These are phyloP conservation scores for Eriocheir sinensis DNA, from an alignment of 1,140 invertebrate genomes.

Conservation along the genomic window DNA sequence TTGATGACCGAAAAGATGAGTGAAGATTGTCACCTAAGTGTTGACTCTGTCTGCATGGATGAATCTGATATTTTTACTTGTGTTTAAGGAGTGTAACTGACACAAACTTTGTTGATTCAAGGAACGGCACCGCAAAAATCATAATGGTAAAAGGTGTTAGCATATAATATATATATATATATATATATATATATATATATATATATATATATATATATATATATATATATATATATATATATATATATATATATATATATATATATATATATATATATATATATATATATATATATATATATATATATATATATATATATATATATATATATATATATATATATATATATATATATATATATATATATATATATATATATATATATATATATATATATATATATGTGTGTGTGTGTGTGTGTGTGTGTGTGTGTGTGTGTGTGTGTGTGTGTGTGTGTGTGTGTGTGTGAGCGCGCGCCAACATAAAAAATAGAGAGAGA, in stretches of 20 bases:
- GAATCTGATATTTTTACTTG: too few species aligned
- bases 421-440: background rate
- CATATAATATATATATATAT: conserved; percentile 20
- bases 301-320: conserved; percentile 50
- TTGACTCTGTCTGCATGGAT: too few species aligned
- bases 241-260: conserved; percentile 40
- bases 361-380: background rate
- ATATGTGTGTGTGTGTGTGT: background rate
- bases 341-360: background rate
- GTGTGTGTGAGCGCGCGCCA: background rate
- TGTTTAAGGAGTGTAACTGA: too few species aligned
- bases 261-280: conserved; percentile 46
- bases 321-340: conserved; percentile 50
- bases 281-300: conserved; percentile 50
- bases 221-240: conserved; percentile 40
- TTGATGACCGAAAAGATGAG: too few species aligned
- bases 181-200: conserved; percentile 45
- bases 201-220: conserved; percentile 43
- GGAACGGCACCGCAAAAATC: too few species aligned
- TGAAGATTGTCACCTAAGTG: too few species aligned
- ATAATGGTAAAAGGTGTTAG: too few species aligned
- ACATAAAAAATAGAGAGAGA: background rate
- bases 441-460: background rate
- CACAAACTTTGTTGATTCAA: too few species aligned
- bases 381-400: background rate